Percentiles rank a stretch among this genome's conserved stretches.
Evolutionary conservation across 2,888 invertebrate species (phyloP).

Genomic region (Mamestra brassicae): DNA sequence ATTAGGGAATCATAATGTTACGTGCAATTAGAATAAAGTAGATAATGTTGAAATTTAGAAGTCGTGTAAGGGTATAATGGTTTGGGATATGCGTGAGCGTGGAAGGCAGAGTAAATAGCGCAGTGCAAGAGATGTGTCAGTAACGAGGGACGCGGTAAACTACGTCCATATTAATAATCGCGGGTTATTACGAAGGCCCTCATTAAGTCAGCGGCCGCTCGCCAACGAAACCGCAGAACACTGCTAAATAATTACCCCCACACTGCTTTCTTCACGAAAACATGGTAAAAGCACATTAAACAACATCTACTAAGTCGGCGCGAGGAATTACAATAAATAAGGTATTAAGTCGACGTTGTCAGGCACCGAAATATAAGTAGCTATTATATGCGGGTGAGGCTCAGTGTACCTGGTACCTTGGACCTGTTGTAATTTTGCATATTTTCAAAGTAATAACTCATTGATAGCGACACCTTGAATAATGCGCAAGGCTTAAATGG

Average conservation of each 20-base stretch:
- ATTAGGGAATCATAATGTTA: constrained; percentile 66
- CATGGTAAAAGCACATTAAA: constrained; percentile 85
- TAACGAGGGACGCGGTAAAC: constrained; percentile 82
- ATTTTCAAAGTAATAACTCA: constrained; percentile 41
- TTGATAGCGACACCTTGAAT: constrained; percentile 43
- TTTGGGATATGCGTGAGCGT: constrained; percentile 57
- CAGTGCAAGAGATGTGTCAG: constrained; percentile 70
- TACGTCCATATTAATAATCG: constrained; percentile 88
- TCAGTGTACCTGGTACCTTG: constrained; percentile 29
- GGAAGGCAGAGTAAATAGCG: constrained; percentile 73
- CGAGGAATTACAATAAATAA: constrained; percentile 87
- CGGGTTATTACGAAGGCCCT: constrained; percentile 86
- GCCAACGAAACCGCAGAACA: constrained; percentile 88
- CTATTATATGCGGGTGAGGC: constrained; percentile 61
- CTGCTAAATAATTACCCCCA: constrained; percentile 88
- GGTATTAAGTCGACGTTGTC: constrained; percentile 85
- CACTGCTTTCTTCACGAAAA: constrained; percentile 88
- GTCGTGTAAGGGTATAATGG: constrained; percentile 56
- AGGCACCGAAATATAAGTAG: constrained; percentile 77
- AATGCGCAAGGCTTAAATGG: constrained; percentile 33
- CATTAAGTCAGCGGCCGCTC: constrained; percentile 85
- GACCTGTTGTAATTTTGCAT: constrained; percentile 55
- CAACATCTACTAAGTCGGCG: constrained; percentile 84
- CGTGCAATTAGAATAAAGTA: constrained; percentile 44
- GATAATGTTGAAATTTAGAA: constrained; percentile 49